A percentile compares a stretch with the other conserved stretches of the same genome.
phyloP scores from a whole-genome alignment of 2,113 vertebrate genomes.

The Perca fluviatilis region DNA sequence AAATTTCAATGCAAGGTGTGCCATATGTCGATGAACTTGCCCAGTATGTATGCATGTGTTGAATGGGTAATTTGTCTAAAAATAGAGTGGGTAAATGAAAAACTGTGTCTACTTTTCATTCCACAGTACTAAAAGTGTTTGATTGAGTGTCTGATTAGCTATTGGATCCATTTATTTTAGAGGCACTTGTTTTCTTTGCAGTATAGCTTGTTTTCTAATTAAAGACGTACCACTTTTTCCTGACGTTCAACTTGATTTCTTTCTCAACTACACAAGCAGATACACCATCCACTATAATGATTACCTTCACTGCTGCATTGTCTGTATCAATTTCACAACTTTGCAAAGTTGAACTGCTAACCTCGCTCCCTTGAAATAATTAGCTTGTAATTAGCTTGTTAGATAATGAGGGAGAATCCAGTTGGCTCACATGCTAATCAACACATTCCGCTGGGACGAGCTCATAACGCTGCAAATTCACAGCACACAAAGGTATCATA shows the following conservation, averaged over 20 bases:
- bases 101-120: background rate
- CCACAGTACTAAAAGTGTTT: background rate
- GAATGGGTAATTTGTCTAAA: slow-evolving; percentile 2
- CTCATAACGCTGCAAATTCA: slow-evolving; percentile 6
- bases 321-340: slow-evolving; percentile 61
- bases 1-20: background rate
- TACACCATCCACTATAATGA: slow-evolving; percentile 29
- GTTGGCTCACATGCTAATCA: slow-evolving; percentile 55
- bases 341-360: slow-evolving; percentile 36
- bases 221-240: slow-evolving; percentile 12
- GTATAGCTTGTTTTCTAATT: slow-evolving; percentile 41
- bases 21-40: background rate
- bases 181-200: slow-evolving; percentile 7
- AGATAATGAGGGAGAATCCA: slow-evolving; percentile 60
- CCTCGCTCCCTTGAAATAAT: slow-evolving; percentile 53
- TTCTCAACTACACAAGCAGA: slow-evolving; percentile 17
- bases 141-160: background rate
- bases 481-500: slow-evolving; percentile 27
- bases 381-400: slow-evolving; percentile 62
- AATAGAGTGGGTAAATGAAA: background rate
- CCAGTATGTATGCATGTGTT: background rate
- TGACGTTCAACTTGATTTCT: slow-evolving; percentile 10
- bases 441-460: slow-evolving; percentile 47
- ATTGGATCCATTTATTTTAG: background rate
- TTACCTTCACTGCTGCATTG: slow-evolving; percentile 22